Evolutionary conservation across 2,113 vertebrate species (phyloP), one percentile per base, ranked within the genome.

Genomic region (Furnarius figulus): DNA sequence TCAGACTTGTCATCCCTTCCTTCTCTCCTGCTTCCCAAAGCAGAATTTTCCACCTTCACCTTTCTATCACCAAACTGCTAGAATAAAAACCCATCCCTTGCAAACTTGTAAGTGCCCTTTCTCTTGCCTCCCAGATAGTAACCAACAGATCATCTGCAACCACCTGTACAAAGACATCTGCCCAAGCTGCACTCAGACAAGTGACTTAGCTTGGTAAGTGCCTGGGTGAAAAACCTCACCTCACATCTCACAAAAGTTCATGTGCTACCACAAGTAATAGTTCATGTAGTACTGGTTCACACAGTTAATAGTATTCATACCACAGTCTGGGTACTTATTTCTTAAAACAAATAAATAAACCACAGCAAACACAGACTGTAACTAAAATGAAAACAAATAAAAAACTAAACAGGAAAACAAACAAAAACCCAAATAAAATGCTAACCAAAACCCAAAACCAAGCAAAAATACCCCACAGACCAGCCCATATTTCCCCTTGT

Each of bases 111-210:
- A 66, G 28, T 19, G 24, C 4, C 24, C 4, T 39, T 10, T 35
- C 25, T 79, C n/a, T 56, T 66, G 19, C 24, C 31, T 62, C 6
- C 10, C 31, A 4, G 2, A 27, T 14, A 37, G 33, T 19, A 31
- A 37, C 28, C 25, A 55, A 27, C 6, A 58, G 24, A 59, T 40
- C 9, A 49, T 33, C 56, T 59, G 39, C 31, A 66, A 75, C 27
- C 16, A 28, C 18, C 17, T 47, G 19, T 12, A 42, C 14, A 56
- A 61, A 85, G 46, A 12, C 10, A 6, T 30, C 24, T 1, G 2
- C 5, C 24, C 0, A 0, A 74, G 16, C n/a, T 49, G 28, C n/a
- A 8, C 24, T 35, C 53, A 35, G 44, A 49, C 4, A 55, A 55
- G 11, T 33, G 27, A 17, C 20, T 24, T 19, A 59, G 6, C 22